Evolutionary conservation across 2,797 vertebrate genomes (phyloP), one percentile per base, ranked within the genome.

Genomic region (Acanthopagrus latus): DNA sequence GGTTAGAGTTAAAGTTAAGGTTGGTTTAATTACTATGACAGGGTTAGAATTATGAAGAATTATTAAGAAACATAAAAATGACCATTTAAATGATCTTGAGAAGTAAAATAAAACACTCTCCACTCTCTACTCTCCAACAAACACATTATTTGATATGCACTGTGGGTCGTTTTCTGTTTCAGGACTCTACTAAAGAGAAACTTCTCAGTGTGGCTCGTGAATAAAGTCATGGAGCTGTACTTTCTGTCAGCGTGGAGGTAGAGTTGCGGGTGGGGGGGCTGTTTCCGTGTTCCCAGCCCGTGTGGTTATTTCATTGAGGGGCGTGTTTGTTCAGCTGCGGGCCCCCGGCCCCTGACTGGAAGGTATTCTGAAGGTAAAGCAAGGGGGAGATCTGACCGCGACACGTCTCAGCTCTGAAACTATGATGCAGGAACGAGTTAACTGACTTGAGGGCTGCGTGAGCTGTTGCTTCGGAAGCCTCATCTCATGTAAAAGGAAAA

Each of bases 241-340:
- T 69, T 67, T 81, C 23, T 67, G 82, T 62, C 41, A 27, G 44
- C 43, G 74, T 60, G 62, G 78, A 48, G 64, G 64, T 29, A 2
- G 64, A 12, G 7, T 68, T n/a, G 62, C 81, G 74, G 84, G 78
- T 72, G 75, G 71, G 64, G 66, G 71, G 64, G 66, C 66, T 29
- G 83, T 82, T 70, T 86, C 66, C 60, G 1, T 78, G 68, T 67
- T 43, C 71, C 66, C 66, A 2, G 80, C 63, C 82, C 29, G 76
- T 73, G 76, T 59, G 79, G 74, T 88, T 90, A 76, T 92, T 89
- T 81, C 84, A 85, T 92, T 88, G 86, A 90, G 50, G 38, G 71
- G 74, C 67, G 50, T 92, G 91, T 92, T 91, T 91, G 79, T 86
- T 89, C 89, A 92, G 92, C 90, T 93, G 91, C 50, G 59, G 82